These are phyloP conservation scores for Eupithecia inturbata DNA, from an alignment of 2,888 invertebrate genomes.

Conservation along the genomic window DNA sequence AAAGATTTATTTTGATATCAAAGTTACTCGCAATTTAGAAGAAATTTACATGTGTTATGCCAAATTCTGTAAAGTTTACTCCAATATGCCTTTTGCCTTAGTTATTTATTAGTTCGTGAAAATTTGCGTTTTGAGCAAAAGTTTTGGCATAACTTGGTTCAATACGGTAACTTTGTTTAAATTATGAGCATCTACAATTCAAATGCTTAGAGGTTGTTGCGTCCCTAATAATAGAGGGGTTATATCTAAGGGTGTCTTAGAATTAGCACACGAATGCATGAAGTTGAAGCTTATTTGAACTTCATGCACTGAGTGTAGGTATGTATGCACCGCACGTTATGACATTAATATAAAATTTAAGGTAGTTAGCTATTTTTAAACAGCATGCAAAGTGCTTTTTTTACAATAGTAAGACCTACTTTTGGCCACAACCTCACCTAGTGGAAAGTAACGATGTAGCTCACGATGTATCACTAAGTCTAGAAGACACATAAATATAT, in stretches of 20 bases:
- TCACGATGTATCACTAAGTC: too few relatives aligned
- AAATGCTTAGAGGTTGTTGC: constrained; percentile 14
- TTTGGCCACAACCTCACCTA: neutral
- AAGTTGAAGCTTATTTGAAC: neutral
- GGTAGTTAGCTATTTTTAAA: neutral
- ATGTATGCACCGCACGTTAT: neutral
- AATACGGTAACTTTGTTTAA: constrained; percentile 28
- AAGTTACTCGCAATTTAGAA: constrained; percentile 51
- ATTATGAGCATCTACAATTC: constrained; percentile 28
- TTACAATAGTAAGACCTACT: neutral
- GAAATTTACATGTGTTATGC: constrained; percentile 55
- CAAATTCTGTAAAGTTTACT: constrained; percentile 47
- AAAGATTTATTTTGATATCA: constrained; percentile 55
- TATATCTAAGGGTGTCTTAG: neutral
- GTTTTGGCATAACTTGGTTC: constrained; percentile 37
- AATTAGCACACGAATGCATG: constrained; percentile 1
- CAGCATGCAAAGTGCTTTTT: neutral
- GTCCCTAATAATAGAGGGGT: constrained; percentile 22
- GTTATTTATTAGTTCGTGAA: constrained; percentile 46
- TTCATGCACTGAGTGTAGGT: neutral
- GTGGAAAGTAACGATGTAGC: neutral
- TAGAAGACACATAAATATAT: too few relatives aligned
- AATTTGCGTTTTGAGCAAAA: constrained; percentile 36
- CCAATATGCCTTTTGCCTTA: constrained; percentile 40
- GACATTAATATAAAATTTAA: neutral